Conservation (phyloP, 2,113 vertebrate genomes). For the Austrofundulus limnaeus region DNA sequence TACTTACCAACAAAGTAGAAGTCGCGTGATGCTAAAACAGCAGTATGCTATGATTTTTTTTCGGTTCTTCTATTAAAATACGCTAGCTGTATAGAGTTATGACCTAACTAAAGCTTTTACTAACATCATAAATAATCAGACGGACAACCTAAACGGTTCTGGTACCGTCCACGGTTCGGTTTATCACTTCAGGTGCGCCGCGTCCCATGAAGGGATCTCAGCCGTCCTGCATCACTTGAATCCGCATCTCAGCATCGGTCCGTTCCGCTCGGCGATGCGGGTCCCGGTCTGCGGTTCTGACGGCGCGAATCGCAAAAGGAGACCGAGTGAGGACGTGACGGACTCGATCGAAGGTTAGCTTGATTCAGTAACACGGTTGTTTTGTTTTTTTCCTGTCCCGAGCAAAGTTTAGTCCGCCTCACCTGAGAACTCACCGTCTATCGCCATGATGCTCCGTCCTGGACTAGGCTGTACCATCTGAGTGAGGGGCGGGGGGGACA, state of each 20-base stretch:
- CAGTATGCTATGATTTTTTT: too few relatives aligned
- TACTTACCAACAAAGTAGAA: slow-evolving; percentile 22
- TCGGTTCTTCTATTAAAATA: too few relatives aligned
- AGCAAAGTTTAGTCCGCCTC: slow-evolving; percentile 66
- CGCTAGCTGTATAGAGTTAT: too few relatives aligned
- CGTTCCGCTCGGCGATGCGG: slow-evolving; percentile 2
- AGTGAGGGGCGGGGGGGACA: slow-evolving; percentile 22
- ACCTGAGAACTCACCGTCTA: slow-evolving; percentile 87
- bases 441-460: slow-evolving; percentile 88
- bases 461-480: slow-evolving; percentile 82
- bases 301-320: neutral
- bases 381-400: slow-evolving; percentile 8
- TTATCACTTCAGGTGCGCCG: slow-evolving; percentile 45
- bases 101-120: neutral
- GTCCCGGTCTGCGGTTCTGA: slow-evolving; percentile 47
- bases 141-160: neutral
- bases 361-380: neutral
- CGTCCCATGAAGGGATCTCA: slow-evolving; percentile 42
- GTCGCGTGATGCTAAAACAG: slow-evolving; percentile 11
- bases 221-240: slow-evolving; percentile 57
- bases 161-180: neutral
- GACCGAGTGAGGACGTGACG: neutral
- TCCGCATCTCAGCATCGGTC: slow-evolving; percentile 42
- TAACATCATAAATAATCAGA: neutral
- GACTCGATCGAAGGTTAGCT: accelerated